phyloP scores from a whole-genome alignment of 1,140 invertebrate genomes.

The Armadillidium nasatum region DNA sequence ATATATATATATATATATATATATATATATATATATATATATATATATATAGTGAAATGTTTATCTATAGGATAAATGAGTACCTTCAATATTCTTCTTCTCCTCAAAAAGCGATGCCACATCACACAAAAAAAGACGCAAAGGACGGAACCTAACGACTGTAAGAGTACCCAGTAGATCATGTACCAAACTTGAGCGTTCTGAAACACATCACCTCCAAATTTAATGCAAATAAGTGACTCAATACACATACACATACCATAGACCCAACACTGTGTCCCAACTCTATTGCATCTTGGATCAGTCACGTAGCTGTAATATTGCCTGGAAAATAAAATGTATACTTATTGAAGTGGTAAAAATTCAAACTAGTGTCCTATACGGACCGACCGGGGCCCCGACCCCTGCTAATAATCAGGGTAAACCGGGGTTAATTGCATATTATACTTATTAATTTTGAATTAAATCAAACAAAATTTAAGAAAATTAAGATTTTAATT shows the following conservation, averaged over 20 bases:
- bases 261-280: constrained; percentile 99
- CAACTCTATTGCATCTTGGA: constrained; percentile 88
- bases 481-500: too few species aligned
- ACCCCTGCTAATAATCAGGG: too few species aligned
- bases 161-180: constrained; percentile 35
- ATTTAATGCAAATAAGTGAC: constrained; percentile 40
- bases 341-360: too few species aligned
- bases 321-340: constrained; percentile 67
- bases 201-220: constrained; percentile 37
- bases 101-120: constrained; percentile 16
- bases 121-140: constrained; percentile 40
- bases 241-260: constrained; percentile 41
- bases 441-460: too few species aligned
- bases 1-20: constrained; percentile 10
- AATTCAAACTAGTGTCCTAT: too few species aligned
- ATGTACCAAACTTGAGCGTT: constrained; percentile 36
- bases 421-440: too few species aligned
- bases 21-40: constrained; percentile 30
- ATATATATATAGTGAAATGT: too few species aligned
- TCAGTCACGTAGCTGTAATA: constrained; percentile 97
- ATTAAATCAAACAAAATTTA: too few species aligned
- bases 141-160: constrained; percentile 33
- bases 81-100: constrained; percentile 17
- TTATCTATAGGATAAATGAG: too few species aligned
- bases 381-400: too few species aligned